phyloP scores from a whole-genome alignment of 2,113 vertebrate genomes.

The Osmerus eperlanus region DNA sequence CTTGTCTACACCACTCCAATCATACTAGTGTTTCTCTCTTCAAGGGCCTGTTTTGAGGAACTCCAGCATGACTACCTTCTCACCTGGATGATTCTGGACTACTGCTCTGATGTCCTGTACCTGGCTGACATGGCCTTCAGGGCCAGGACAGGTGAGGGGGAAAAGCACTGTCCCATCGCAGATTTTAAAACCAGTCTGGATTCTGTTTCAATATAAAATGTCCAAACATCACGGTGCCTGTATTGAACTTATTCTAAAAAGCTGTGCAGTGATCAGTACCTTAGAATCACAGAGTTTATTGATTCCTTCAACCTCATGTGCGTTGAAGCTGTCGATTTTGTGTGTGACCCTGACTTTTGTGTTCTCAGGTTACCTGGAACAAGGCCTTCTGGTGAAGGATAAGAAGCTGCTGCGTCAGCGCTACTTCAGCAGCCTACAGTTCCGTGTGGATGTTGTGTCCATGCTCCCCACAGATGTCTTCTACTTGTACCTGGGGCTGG shows the following conservation, averaged over 20 bases:
- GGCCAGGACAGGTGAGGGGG: constrained; percentile 83
- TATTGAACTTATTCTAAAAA: too few species aligned
- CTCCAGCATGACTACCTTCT: constrained; percentile 82
- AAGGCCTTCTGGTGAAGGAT: constrained; percentile 90
- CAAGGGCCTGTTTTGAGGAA: constrained; percentile 94
- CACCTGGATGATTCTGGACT: constrained; percentile 87
- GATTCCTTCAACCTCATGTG: too few species aligned
- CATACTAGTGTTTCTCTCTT: not conserved
- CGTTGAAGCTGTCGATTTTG: too few species aligned
- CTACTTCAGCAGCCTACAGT: constrained; percentile 81
- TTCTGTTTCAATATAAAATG: not conserved
- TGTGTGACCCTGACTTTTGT: not conserved
- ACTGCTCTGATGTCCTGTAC: constrained; percentile 83
- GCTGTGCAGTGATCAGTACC: too few species aligned
- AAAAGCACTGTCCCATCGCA: not conserved
- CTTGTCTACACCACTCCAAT: not conserved
- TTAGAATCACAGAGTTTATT: too few species aligned
- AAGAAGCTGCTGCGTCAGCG: constrained; percentile 76
- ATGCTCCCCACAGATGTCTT: constrained; percentile 90
- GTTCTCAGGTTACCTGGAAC: constrained; percentile 86
- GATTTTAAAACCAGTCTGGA: not conserved
- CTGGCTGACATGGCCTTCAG: constrained; percentile 87
- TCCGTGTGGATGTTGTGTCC: constrained; percentile 84
- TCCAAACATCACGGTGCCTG: too few species aligned
- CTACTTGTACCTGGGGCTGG: constrained; percentile 82